Base-by-base conservation (phyloP, 2,888 invertebrate species). In the Scotopteryx bipunctaria region DNA sequence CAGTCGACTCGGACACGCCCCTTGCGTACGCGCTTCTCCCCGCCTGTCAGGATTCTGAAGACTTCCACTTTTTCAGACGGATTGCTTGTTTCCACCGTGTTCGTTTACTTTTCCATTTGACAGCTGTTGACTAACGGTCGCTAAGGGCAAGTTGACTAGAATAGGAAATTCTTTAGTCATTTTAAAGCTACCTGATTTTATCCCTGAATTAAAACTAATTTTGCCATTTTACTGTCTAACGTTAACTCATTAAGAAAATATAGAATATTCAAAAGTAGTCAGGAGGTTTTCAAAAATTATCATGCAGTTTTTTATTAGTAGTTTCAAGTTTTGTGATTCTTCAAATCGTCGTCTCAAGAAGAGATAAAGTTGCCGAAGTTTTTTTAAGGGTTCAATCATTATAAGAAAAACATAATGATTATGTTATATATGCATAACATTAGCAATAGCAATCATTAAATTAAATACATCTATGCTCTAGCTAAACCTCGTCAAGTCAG, bases 11-110 rank as follows among this genome's bases (percentile, higher is more conserved):
- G 66, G 75, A 73, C 85, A 78, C 81, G 84, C 81, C 80, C 74
- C 76, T 74, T 81, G 85, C 80, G 81, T 78, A 73, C 78, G 73
- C 80, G 82, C 84, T 75, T 69, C 79, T 77, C 81, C 81, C 79
- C 78, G 79, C 81, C 76, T 78, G 77, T 71, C 73, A 70, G 69
- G 59, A 63, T 69, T 66, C 74, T 83, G 78, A 85, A 84, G 76
- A 78, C 85, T 82, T 71, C 63, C 25, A 47, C 38, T 60, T 61
- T 74, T 80, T 77, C 71, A 76, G 72, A 60, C 55, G 27, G 35
- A 32, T 44, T 25, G 15, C 15, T 8, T 54, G 61, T 77, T 80
- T 78, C 71, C 49, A 40, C 38, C 15, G 36, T 32, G 42, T 25
- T 27, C 33, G 25, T 9, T 55, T 44, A 38, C 35, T 51, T 50